Base-by-base conservation (phyloP, 2,888 invertebrate genomes). In the Scrobipalpa atriplicella region DNA sequence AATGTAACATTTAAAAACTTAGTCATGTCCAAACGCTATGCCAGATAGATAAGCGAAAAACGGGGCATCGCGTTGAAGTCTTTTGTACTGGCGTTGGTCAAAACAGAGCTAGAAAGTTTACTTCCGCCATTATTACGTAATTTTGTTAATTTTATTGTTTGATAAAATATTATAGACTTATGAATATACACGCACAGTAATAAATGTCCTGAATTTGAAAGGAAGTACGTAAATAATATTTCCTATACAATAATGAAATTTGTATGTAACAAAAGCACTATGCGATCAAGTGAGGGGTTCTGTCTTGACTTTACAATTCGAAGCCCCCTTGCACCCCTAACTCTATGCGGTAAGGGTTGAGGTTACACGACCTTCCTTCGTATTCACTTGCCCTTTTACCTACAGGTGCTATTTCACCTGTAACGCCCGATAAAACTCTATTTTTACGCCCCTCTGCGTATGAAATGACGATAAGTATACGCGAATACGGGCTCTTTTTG, bases 381-480 rank as follows among this genome's bases (percentile, higher is more conserved):
- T 18, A 43, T 18, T 18, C 29, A 47, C 62, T 62, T 76, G 78
- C 82, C 84, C 83, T 83, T 85, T 81, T 74, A 72, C 73, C 70
- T 74, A 87, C 90, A 90, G 90, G 90, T 90, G 90, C 73, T 69
- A 71, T 69, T 72, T 77, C 89, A 90, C 90, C 89, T 90, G 90
- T 88, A 84, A 84, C 80, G 78, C 75, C 71, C 72, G 71, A 76
- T 78, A 75, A 70, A 70, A 70, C 68, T 77, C 71, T 77, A 77
- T 79, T 78, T 79, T 74, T 73, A 72, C 71, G 70, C 76, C 72
- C 74, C 78, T 79, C 76, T 72, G 66, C 71, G 69, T 70, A 69
- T 62, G 67, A 68, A 69, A 70, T 65, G 60, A 52, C 68, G 74
- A 73, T 74, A 75, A 69, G 62, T 73, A 75, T 66, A 66, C 60